Evolutionary conservation across 2,113 vertebrate genomes (phyloP).

Genomic region (Scomber scombrus): DNA sequence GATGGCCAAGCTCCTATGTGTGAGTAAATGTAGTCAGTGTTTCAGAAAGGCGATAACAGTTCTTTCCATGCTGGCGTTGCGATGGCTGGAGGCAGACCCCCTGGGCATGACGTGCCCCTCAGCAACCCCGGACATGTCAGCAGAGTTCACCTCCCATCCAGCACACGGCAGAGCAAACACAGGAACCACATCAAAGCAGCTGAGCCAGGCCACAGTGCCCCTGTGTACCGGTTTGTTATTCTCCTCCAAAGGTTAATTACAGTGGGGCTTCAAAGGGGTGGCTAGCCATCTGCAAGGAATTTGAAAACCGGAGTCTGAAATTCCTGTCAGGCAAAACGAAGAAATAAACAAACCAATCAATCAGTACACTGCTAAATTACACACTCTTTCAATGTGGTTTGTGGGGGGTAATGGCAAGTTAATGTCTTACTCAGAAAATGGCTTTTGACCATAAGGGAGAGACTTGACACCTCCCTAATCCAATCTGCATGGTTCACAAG

Average conservation of each 20-base stretch:
- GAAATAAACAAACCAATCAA: constrained; percentile 79
- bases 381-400: constrained; percentile 54
- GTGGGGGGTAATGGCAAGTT: constrained; percentile 73
- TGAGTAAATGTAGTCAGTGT: constrained; percentile 31
- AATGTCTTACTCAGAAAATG: constrained; percentile 71
- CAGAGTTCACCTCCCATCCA: constrained; percentile 63
- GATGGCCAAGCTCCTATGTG: constrained; percentile 25
- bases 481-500: constrained; percentile 26
- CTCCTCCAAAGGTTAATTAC: constrained; percentile 81
- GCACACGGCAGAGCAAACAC: constrained; percentile 61
- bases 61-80: constrained; percentile 35
- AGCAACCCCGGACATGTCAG: constrained; percentile 55
- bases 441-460: constrained; percentile 51
- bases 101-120: constrained; percentile 25
- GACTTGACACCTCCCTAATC: constrained; percentile 63
- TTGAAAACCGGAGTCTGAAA: constrained; percentile 70
- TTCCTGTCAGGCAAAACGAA: constrained; percentile 71
- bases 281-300: constrained; percentile 79
- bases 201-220: constrained; percentile 56
- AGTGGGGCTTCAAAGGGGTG: constrained; percentile 68
- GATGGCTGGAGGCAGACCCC: constrained; percentile 29
- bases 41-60: constrained; percentile 61
- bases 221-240: constrained; percentile 74
- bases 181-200: constrained; percentile 76
- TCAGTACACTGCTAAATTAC: constrained; percentile 67